Conservation (phyloP, 1,140 invertebrate genomes). For the Bicyclus anynana region DNA sequence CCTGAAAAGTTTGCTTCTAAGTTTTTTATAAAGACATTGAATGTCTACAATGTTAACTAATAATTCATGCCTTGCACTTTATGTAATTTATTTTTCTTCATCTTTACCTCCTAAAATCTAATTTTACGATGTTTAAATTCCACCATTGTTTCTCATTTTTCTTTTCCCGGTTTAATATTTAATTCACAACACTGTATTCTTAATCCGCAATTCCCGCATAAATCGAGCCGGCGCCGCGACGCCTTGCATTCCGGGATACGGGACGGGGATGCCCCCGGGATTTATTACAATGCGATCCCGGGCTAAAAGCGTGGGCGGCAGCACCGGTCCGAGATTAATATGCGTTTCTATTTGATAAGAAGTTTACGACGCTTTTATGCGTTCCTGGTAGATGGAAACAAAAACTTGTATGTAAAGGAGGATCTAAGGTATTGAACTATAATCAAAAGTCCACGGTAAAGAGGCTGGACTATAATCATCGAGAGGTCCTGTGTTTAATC, state of each 20-base stretch:
- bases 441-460: too few species aligned
- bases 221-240: slow-evolving; percentile 28
- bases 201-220: slow-evolving; percentile 20
- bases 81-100: too few species aligned
- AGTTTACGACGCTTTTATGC: slow-evolving; percentile 18
- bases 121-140: background rate
- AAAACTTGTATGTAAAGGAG: too few species aligned
- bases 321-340: slow-evolving; percentile 28
- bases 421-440: too few species aligned
- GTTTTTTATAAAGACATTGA: too few species aligned
- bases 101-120: too few species aligned
- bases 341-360: slow-evolving; percentile 37
- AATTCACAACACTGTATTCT: slow-evolving; percentile 12
- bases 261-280: slow-evolving; percentile 22
- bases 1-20: too few species aligned
- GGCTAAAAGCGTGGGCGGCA: slow-evolving; percentile 35
- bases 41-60: too few species aligned
- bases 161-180: slow-evolving; percentile 3
- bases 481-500: too few species aligned
- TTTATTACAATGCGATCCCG: slow-evolving; percentile 24
- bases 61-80: too few species aligned
- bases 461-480: too few species aligned
- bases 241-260: slow-evolving; percentile 28
- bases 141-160: background rate
- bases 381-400: slow-evolving; percentile 11